Evolutionary conservation across 53 echinoderm and acorn worm species (phyloP).

Genomic region (Antedon mediterranea): DNA sequence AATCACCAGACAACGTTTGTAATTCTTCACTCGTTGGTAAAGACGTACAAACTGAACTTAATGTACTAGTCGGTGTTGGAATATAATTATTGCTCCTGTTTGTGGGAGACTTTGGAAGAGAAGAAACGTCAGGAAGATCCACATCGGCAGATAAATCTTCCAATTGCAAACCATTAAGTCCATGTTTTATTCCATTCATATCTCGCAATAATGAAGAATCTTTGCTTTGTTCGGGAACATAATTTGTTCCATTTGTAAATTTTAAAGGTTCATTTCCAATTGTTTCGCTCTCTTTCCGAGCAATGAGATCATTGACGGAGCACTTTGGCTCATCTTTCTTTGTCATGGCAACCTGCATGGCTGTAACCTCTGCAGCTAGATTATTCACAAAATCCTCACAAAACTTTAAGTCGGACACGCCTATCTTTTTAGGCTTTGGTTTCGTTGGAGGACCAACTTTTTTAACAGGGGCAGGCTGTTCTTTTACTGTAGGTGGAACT

Average conservation of each 20-base stretch:
- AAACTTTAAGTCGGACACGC: constrained; percentile 53
- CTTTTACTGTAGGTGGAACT: not conserved
- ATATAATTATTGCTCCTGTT: not conserved
- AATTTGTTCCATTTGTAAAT: not conserved
- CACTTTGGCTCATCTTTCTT: constrained; percentile 56
- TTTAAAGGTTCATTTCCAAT: not conserved
- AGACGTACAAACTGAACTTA: not conserved
- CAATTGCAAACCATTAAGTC: not conserved
- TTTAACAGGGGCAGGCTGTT: not conserved
- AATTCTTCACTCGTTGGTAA: not conserved
- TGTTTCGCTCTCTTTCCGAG: not conserved
- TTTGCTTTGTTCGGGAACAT: not conserved
- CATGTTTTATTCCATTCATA: not conserved
- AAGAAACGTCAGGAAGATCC: not conserved
- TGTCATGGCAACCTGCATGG: constrained; percentile 81
- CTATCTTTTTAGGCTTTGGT: not conserved
- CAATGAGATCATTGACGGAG: not conserved
- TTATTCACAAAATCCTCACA: constrained; percentile 93
- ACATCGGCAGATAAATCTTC: not conserved
- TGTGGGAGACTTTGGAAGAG: not conserved
- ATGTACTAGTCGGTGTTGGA: not conserved
- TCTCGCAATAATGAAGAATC: not conserved
- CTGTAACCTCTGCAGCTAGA: constrained; percentile 76
- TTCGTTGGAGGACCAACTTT: not conserved
- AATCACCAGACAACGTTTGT: not conserved